phyloP scores from a whole-genome alignment of 2,113 vertebrate genomes.

The Marcusenius ussheri region DNA sequence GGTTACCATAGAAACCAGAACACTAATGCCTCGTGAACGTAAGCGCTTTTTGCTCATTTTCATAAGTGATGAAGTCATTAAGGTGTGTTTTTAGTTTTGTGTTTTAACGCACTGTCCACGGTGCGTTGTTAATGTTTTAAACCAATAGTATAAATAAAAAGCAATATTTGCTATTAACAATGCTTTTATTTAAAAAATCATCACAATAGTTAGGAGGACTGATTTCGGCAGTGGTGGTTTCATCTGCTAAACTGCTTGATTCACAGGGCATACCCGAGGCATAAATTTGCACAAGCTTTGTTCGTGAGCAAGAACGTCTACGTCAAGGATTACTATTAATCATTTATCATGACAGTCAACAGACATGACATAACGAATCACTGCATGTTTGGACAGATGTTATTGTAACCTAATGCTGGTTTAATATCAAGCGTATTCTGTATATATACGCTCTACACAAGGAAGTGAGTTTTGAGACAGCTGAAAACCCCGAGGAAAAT shows the following conservation, averaged over 20 bases:
- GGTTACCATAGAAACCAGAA: conserved; percentile 9
- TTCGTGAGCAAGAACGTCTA: background rate
- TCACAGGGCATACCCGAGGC: background rate
- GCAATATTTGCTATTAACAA: background rate
- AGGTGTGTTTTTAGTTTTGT: background rate
- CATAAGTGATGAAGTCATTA: background rate
- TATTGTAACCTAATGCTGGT: background rate
- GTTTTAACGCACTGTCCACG: background rate
- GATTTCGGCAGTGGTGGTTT: background rate
- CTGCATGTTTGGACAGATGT: background rate
- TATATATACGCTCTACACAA: background rate
- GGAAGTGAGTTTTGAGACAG: background rate
- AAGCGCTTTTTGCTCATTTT: background rate
- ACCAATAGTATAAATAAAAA: background rate
- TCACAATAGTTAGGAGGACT: background rate
- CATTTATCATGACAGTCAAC: background rate
- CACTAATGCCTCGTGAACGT: background rate
- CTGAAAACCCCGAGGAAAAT: background rate
- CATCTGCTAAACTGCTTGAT: background rate
- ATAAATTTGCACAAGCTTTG: background rate
- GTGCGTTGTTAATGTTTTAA: background rate
- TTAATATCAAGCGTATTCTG: background rate
- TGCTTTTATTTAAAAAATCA: background rate
- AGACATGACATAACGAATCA: background rate
- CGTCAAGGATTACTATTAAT: background rate